phyloP scores from a whole-genome alignment of 1,140 invertebrate species.

The Lepidotrigona ventralis region DNA sequence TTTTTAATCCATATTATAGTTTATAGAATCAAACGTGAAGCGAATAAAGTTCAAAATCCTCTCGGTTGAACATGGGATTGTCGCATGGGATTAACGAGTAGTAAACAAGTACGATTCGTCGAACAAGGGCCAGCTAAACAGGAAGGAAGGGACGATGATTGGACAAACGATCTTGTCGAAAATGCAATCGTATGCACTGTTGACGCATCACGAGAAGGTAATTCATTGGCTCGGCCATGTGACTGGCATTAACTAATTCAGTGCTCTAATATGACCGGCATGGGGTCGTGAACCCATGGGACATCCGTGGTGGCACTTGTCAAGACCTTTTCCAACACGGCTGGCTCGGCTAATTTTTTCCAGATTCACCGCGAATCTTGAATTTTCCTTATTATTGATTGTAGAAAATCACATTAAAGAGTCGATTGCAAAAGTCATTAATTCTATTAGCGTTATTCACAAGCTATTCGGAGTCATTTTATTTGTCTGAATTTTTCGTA shows the following conservation, averaged over 20 bases:
- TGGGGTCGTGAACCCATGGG: conserved; percentile 73
- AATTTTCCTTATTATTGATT: not conserved
- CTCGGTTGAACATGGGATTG: not conserved
- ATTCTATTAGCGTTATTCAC: not conserved
- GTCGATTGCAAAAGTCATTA: not conserved
- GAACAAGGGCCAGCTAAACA: conserved; percentile 48
- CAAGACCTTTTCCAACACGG: not conserved
- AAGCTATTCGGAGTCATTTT: too few species aligned
- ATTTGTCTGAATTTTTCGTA: too few species aligned
- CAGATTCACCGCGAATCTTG: not conserved
- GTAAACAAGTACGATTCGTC: not conserved
- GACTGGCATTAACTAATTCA: conserved; percentile 74
- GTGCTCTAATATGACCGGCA: conserved; percentile 60
- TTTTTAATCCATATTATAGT: too few species aligned
- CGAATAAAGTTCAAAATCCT: not conserved
- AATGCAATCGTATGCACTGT: conserved; percentile 65
- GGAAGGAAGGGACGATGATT: conserved; percentile 66
- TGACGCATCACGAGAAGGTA: conserved; percentile 59
- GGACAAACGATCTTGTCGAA: conserved; percentile 68
- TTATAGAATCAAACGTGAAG: not conserved
- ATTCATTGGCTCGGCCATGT: conserved; percentile 60
- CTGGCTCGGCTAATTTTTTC: not conserved
- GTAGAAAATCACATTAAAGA: not conserved
- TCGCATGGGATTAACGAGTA: not conserved
- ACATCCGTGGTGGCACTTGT: conserved; percentile 51